Base-by-base conservation (phyloP, 2,113 vertebrate species). In the Camelus bactrianus region DNA sequence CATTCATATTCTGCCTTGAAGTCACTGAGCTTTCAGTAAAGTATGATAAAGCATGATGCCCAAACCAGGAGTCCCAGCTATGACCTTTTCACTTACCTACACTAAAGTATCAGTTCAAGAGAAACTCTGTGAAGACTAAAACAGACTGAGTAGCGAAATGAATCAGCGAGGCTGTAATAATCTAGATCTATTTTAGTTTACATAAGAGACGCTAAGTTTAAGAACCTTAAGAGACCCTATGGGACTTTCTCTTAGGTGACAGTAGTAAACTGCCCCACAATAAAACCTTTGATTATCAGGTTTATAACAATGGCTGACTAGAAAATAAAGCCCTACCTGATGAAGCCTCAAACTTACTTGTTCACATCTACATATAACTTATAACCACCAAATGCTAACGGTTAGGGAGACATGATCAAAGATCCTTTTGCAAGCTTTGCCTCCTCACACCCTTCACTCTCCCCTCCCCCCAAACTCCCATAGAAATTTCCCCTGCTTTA, bases 41-140 rank as follows among this genome's bases (percentile, higher is more conserved):
- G n/a, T 88, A 82, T 32, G 15, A 64, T 38, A 54, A 95, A 95
- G 54, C 24, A 6, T 62, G 58, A 90, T 42, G 87, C 32, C n/a
- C 69, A 80, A 95, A 67, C 69, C n/a, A 93, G 52, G 90, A 80
- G 56, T 70, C 82, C 82, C 60, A 80, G 70, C 58, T 64, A 48
- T 81, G 93, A 85, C 77, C 58, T 93, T 81, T 77, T 93, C 52
- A 73, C 58, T 76, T 79, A 76, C 75, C 82, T 77, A 93, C 46
- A 76, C 60, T 67, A 69, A 89, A 30, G 38, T 26, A 73, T 30
- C 5, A 16, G 62, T 52, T 52, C 26, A 67, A 91, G 73, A 73
- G 17, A 93, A 96, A 93, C 73, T 69, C 46, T 69, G 13, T 50
- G 28, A 86, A 97, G 79, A 89, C 70, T 58, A 85, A 94, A 89